These are phyloP conservation scores for Peromyscus leucopus DNA, from an alignment of 2,113 vertebrate genomes.

Conservation along the genomic window DNA sequence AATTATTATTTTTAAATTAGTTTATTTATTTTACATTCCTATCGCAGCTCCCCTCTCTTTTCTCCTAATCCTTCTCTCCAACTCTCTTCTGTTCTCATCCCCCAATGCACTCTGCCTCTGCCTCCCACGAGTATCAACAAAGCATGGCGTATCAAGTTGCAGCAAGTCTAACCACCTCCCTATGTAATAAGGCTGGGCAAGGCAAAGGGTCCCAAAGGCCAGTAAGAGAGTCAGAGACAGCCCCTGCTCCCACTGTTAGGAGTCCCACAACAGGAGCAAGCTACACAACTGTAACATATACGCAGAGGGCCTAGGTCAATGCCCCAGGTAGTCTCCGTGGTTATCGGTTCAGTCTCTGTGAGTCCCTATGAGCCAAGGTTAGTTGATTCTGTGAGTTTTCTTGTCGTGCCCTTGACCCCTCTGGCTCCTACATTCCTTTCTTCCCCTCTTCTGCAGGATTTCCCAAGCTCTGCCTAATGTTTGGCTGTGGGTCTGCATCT, in stretches of 20 bases:
- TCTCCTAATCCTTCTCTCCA: neutral
- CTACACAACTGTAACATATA: neutral
- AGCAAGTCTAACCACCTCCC: neutral
- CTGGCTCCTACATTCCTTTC: neutral
- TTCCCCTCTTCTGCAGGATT: neutral
- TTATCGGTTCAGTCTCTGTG: neutral
- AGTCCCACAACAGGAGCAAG: neutral
- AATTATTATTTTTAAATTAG: neutral
- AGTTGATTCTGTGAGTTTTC: neutral
- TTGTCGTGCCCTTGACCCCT: neutral
- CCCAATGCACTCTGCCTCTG: neutral
- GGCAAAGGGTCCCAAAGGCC: neutral
- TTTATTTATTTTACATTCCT: neutral
- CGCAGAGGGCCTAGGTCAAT: neutral
- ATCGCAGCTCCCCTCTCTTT: neutral
- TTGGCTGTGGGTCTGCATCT: neutral
- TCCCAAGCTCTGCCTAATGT: neutral
- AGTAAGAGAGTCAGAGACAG: neutral
- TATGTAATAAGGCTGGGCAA: neutral
- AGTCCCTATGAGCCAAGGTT: neutral
- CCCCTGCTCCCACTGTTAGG: neutral
- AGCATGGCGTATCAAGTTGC: neutral
- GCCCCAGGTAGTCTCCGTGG: neutral
- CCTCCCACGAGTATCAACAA: neutral
- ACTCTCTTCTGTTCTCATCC: neutral